These are phyloP conservation scores for Botia almorhae DNA, from an alignment of 2,797 vertebrate genomes.

Conservation along the genomic window DNA sequence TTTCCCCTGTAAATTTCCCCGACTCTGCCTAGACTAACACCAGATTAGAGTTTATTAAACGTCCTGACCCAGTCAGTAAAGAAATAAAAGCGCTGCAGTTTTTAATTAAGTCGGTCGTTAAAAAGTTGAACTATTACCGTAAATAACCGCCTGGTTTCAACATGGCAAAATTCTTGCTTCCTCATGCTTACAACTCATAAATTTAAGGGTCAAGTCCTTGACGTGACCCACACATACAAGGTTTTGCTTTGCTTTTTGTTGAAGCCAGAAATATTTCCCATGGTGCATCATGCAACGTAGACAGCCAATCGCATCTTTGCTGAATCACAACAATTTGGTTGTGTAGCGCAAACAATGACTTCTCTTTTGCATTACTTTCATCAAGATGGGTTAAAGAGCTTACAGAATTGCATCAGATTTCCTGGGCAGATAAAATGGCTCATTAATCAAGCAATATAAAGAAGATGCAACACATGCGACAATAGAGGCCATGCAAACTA, in stretches of 20 bases:
- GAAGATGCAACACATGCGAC: constrained; percentile 29
- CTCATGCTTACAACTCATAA: constrained; percentile 20
- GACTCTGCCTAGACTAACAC: constrained; percentile 24
- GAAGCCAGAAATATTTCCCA: constrained; percentile 3
- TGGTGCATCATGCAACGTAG: background rate
- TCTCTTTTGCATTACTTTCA: constrained; percentile 10
- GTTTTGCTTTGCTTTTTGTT: constrained; percentile 8
- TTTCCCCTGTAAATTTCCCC: constrained; percentile 23
- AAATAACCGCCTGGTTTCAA: constrained; percentile 38
- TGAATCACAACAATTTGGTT: background rate
- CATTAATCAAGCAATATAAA: constrained; percentile 37
- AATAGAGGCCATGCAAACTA: constrained; percentile 36
- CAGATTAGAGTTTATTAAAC: constrained; percentile 46
- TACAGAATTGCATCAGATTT: constrained; percentile 23
- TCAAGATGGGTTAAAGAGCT: constrained; percentile 2
- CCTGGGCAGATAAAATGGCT: constrained; percentile 24
- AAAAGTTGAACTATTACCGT: background rate
- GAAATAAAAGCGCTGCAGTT: constrained; percentile 20
- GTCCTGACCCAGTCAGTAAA: constrained; percentile 35
- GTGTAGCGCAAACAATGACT: background rate
- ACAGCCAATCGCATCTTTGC: background rate
- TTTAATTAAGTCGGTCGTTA: constrained; percentile 32
- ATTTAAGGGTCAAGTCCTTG: background rate
- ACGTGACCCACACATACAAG: background rate
- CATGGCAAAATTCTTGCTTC: constrained; percentile 27